Evolutionary conservation across 2,113 vertebrate species (phyloP).

Genomic region (Pomatorhinus ruficollis): DNA sequence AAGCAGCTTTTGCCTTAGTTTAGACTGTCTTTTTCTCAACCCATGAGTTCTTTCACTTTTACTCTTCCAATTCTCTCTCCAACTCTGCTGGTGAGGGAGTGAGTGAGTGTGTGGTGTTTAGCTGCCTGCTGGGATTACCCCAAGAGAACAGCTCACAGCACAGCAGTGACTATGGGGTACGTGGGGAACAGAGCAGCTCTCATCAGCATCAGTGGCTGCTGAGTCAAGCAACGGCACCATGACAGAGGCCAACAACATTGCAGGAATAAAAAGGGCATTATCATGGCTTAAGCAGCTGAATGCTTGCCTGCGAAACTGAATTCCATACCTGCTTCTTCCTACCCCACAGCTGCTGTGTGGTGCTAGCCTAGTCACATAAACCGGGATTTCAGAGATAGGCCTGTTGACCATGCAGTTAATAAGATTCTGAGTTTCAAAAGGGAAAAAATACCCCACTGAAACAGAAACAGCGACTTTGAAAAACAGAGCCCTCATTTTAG

Average conservation of each 20-base stretch:
- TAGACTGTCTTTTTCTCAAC: neutral
- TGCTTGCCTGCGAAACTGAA: neutral
- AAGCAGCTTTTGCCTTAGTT: neutral
- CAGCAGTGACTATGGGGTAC: fast-evolving
- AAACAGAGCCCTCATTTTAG: neutral
- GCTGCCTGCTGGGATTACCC: neutral
- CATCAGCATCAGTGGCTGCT: neutral
- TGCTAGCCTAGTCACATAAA: neutral
- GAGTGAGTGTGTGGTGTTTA: neutral
- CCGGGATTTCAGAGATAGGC: neutral
- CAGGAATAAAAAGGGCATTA: neutral
- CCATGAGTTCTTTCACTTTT: fast-evolving
- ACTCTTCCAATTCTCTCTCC: neutral
- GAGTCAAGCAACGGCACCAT: neutral
- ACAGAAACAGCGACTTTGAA: neutral
- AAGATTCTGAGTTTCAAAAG: neutral
- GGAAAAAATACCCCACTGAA: neutral
- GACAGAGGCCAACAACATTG: neutral
- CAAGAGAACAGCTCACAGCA: neutral
- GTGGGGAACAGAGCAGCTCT: neutral
- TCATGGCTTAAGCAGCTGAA: neutral
- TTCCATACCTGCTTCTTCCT: neutral
- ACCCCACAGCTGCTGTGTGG: neutral
- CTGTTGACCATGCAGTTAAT: neutral
- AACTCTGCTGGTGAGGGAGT: neutral